Evolutionary conservation across 2,888 invertebrate genomes (phyloP).

Genomic region (Anthophora plumipes): DNA sequence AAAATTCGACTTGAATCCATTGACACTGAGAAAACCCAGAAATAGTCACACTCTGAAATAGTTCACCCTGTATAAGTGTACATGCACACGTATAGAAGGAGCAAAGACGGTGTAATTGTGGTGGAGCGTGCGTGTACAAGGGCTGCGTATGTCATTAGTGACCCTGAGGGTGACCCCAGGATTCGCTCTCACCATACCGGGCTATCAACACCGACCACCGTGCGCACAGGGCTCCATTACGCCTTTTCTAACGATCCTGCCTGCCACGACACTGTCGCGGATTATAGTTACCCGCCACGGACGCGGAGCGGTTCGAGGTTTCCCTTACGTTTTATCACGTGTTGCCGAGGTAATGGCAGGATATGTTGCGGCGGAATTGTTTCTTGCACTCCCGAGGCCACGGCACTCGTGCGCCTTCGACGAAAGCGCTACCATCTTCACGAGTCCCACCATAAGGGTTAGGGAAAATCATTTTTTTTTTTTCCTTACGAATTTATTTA

Average conservation of each 20-base stretch:
- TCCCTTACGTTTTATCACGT: conserved; percentile 57
- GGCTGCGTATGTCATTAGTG: conserved; percentile 83
- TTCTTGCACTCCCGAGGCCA: conserved; percentile 33
- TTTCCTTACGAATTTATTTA: neutral
- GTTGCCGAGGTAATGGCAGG: conserved; percentile 54
- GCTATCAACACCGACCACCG: conserved; percentile 81
- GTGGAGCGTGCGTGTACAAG: conserved; percentile 40
- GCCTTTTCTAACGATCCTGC: conserved; percentile 70
- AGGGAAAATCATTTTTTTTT: no score
- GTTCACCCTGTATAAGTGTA: neutral
- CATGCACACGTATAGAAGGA: neutral
- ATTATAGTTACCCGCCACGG: conserved; percentile 54
- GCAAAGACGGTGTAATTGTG: conserved; percentile 9
- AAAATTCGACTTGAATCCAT: no score
- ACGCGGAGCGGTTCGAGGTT: conserved; percentile 42
- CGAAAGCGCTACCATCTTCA: conserved; percentile 23
- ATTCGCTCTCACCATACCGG: conserved; percentile 79
- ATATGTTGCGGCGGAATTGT: conserved; percentile 51
- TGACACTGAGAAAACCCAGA: no score
- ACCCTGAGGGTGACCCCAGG: conserved; percentile 79
- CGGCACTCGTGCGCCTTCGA: neutral
- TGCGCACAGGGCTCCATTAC: conserved; percentile 73
- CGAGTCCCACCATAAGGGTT: no score
- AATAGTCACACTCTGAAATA: no score
- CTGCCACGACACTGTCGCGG: conserved; percentile 67